Base-by-base conservation (phyloP, 2,113 vertebrate genomes). In the Anser cygnoides region DNA sequence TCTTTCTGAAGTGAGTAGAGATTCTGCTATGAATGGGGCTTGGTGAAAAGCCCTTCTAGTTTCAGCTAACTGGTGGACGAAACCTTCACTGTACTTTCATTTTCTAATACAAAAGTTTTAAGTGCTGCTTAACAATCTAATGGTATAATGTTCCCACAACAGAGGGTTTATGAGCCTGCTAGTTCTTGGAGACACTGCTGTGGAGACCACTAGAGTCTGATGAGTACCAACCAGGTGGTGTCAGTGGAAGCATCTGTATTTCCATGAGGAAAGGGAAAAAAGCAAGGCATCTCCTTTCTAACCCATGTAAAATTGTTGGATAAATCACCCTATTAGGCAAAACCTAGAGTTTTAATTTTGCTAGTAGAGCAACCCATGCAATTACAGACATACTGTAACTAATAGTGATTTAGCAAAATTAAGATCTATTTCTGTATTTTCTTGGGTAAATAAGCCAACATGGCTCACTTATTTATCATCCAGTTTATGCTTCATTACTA, bases 221-320 rank as follows among this genome's bases (percentile, higher is more conserved):
- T 17, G 5, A 55, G 29, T 57, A 62, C 25, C 8, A 59, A 17
- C n/a, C 19, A 35, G 20, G 33, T 0, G 2, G 3, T 3, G 8
- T 62, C 31, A 75, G 29, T 10, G 10, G 28, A 76, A 84, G 23
- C 9, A 58, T 58, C 9, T 61, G 5, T 77, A n/a, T 58, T 74
- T 59, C n/a, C 11, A 8, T 1, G 1, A 84, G 25, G 43, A 82
- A 78, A 74, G n/a, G 16, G 46, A 84, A 19, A 71, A 86, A 74
- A 59, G 6, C 15, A 70, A 52, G 5, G 5, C 39, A 31, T 94
- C 57, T 63, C 15, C 8, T 65, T 67, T 82, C 63, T 63, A 71
- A 58, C 3, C 4, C 4, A 4, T 3, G 11, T 37, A 46, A 5
- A 87, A 6, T 13, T 62, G 17, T 58, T 78, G 46, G 17, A 43